These are phyloP conservation scores for Leptinotarsa lineolata DNA, from an alignment of 1,140 invertebrate genomes.

Conservation along the genomic window DNA sequence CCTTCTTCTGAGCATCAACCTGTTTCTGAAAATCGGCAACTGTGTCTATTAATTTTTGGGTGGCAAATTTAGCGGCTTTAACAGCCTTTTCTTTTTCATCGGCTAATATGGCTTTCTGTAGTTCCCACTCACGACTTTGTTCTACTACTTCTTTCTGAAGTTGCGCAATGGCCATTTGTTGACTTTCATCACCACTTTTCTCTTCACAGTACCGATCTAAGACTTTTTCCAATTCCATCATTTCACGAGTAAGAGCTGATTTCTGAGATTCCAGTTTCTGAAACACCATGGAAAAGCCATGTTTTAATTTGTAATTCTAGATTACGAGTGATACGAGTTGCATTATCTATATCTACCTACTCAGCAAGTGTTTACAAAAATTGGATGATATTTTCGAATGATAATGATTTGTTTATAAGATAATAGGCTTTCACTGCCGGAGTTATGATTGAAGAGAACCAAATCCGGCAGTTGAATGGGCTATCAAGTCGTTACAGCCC, in stretches of 20 bases:
- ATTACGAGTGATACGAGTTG: neutral
- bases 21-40: constrained; percentile 41
- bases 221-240: constrained; percentile 36
- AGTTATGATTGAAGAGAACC: no score
- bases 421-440: neutral
- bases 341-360: neutral
- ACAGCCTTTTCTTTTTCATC: constrained; percentile 43
- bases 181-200: constrained; percentile 29
- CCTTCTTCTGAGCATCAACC: constrained; percentile 40
- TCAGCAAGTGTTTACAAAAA: neutral
- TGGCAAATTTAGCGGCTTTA: constrained; percentile 42
- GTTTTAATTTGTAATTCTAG: neutral
- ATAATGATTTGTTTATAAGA: no score
- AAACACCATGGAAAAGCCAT: neutral
- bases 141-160: constrained; percentile 36
- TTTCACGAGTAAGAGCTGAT: constrained; percentile 33
- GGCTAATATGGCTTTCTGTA: constrained; percentile 30
- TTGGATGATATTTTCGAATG: neutral
- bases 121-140: constrained; percentile 39
- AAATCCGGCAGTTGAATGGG: no score
- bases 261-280: constrained; percentile 39
- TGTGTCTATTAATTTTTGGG: constrained; percentile 43
- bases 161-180: constrained; percentile 28
- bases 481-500: no score
- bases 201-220: constrained; percentile 29